Percentiles rank a stretch among this genome's conserved stretches.
Evolutionary conservation across 1,140 invertebrate species (phyloP).

Genomic region (Zaprionus capensis): DNA sequence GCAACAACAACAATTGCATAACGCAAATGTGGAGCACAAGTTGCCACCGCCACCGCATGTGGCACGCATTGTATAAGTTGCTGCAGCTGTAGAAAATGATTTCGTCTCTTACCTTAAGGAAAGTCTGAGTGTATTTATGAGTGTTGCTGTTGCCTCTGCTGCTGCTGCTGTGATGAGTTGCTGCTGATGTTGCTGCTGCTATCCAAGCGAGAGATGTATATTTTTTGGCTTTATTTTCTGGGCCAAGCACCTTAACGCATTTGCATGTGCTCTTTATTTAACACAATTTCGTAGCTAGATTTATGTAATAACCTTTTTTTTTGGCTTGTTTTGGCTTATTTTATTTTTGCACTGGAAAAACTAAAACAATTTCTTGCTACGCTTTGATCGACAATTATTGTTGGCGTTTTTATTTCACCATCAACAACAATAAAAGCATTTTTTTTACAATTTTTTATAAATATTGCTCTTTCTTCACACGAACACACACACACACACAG

Average conservation of each 20-base stretch:
- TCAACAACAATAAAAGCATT: constrained; percentile 45
- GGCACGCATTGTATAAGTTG: constrained; percentile 13
- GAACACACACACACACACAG: constrained; percentile 56
- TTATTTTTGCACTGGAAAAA: constrained; percentile 62
- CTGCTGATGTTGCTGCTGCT: constrained; percentile 13
- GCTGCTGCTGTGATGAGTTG: background rate
- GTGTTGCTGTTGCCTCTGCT: background rate
- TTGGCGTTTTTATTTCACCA: constrained; percentile 63
- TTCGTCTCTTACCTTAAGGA: constrained; percentile 24
- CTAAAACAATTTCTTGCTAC: constrained; percentile 34
- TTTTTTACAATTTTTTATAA: constrained; percentile 47
- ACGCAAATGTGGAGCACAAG: constrained; percentile 17
- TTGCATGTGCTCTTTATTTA: constrained; percentile 45
- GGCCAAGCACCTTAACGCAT: constrained; percentile 43
- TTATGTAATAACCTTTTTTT: constrained; percentile 66
- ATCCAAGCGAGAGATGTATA: constrained; percentile 20
- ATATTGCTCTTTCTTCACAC: constrained; percentile 80
- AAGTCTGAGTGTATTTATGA: background rate
- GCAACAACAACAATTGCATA: constrained; percentile 35
- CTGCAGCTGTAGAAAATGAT: background rate
- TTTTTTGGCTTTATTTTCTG: constrained; percentile 4
- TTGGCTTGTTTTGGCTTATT: constrained; percentile 8
- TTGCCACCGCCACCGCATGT: constrained; percentile 10
- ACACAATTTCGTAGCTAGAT: constrained; percentile 36
- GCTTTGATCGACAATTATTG: constrained; percentile 44